Evolutionary conservation across 2,113 vertebrate species (phyloP).

Genomic region (Scortum barcoo): DNA sequence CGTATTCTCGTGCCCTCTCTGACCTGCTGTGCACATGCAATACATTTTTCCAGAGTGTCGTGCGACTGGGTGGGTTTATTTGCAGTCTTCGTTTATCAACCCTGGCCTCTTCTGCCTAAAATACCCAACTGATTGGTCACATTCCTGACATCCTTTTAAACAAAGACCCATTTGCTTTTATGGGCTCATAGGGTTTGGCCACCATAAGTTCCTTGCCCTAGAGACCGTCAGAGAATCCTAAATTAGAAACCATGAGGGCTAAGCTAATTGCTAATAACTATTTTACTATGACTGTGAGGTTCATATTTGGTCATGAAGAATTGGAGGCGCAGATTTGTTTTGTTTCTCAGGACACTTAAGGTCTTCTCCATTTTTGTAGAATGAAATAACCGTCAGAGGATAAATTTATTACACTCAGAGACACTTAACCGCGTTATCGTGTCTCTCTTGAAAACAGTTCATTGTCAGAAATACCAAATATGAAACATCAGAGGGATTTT

Average conservation of each 20-base stretch:
- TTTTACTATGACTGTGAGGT: slow-evolving; percentile 70
- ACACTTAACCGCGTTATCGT: slow-evolving; percentile 52
- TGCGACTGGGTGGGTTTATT: slow-evolving; percentile 85
- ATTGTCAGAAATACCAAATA: slow-evolving; percentile 46
- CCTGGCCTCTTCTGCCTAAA: slow-evolving; percentile 82
- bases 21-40: slow-evolving; percentile 81
- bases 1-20: slow-evolving; percentile 83
- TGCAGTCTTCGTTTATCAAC: slow-evolving; percentile 89
- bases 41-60: slow-evolving; percentile 82
- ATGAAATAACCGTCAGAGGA: slow-evolving; percentile 57
- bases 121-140: slow-evolving; percentile 87
- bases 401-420: slow-evolving; percentile 39
- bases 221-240: slow-evolving; percentile 66
- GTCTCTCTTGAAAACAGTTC: slow-evolving; percentile 46
- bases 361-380: slow-evolving; percentile 61
- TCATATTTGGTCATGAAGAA: slow-evolving; percentile 82
- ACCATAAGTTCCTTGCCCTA: slow-evolving; percentile 64
- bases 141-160: slow-evolving; percentile 83
- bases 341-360: slow-evolving; percentile 66
- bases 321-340: slow-evolving; percentile 56
- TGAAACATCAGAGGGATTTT: slow-evolving; percentile 41
- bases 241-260: slow-evolving; percentile 71
- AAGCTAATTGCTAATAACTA: slow-evolving; percentile 70
- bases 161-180: slow-evolving; percentile 75
- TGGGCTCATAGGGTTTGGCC: slow-evolving; percentile 71